Evolutionary conservation across 2,888 invertebrate species (phyloP), one percentile per base, ranked within the genome.

Genomic region (Anaspis maculata): DNA sequence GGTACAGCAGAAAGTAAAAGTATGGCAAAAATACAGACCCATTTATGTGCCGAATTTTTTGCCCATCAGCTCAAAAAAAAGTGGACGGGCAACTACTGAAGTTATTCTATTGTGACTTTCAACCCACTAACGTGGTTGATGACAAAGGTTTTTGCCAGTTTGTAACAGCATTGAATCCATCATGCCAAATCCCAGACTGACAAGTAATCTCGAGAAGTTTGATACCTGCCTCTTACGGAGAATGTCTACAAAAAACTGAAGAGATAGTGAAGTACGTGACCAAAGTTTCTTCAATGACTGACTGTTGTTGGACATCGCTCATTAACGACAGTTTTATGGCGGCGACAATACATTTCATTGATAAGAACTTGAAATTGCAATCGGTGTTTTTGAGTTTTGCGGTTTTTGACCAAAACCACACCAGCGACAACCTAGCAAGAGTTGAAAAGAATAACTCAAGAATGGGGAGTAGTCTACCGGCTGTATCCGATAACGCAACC

Each of bases 241-340:
- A 27, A 27, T 6, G 5, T 5, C 3, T 19, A 11, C 47, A 41
- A 38, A 34, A 31, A 48, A 42, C 35, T 31, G 44, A 15, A 36
- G 39, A 23, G 38, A 35, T 10, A 33, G 23, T 25, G 42, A 42
- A 37, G 32, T 28, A 27, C 5, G n/a, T 10, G 3, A 13, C 7
- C 3, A 4, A 7, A 27, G 39, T 53, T 33, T 45, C 42, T 32
- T 32, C 50, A 27, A 53, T 50, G 24, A 57, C 53, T 13, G 56
- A 57, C 42, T 41, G n/a, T n/a, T n/a, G 39, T 10, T 57, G 54
- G 52, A 57, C 55, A 13, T 58, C 57, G 28, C 30, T 37, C 13
- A 50, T 42, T 34, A 50, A 44, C 26, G 51, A 56, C 15, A 48
- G 46, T 31, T 56, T 40, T 40, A 47, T 54, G 25, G 49, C 47